A percentile compares a stretch with the other conserved stretches of the same genome.
Evolutionary conservation across 2,113 vertebrate species (phyloP).

Genomic region (Hystrix brachyura): DNA sequence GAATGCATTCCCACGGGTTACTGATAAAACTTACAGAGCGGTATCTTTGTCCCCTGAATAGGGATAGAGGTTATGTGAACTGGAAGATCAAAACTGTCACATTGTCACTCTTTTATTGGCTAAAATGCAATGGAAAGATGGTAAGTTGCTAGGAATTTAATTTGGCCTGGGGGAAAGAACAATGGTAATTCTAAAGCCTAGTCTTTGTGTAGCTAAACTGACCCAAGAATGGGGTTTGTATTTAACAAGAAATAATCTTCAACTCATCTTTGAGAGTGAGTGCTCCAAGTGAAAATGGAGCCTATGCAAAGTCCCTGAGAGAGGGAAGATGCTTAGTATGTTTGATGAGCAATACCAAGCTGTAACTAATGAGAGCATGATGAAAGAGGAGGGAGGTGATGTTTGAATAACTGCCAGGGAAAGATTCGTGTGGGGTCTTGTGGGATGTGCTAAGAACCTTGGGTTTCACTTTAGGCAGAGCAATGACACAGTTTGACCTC

Average conservation of each 20-base stretch:
- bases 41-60: neutral
- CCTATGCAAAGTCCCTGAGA: neutral
- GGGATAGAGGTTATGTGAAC: neutral
- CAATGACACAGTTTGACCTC: neutral
- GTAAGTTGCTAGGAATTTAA: neutral
- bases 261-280: neutral
- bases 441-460: neutral
- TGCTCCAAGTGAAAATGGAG: neutral
- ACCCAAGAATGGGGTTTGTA: neutral
- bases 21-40: neutral
- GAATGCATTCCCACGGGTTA: neutral
- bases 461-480: slow-evolving; percentile 3
- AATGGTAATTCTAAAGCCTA: neutral
- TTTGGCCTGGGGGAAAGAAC: neutral
- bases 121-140: neutral
- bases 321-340: neutral
- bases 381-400: neutral
- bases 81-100: neutral
- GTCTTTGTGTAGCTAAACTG: neutral
- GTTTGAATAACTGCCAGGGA: neutral
- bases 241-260: neutral
- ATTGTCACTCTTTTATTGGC: neutral
- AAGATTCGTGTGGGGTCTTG: neutral
- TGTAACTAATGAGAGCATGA: neutral
- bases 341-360: neutral